Conservation (phyloP, 2,797 vertebrate species). For the Eulemur albifrons region DNA sequence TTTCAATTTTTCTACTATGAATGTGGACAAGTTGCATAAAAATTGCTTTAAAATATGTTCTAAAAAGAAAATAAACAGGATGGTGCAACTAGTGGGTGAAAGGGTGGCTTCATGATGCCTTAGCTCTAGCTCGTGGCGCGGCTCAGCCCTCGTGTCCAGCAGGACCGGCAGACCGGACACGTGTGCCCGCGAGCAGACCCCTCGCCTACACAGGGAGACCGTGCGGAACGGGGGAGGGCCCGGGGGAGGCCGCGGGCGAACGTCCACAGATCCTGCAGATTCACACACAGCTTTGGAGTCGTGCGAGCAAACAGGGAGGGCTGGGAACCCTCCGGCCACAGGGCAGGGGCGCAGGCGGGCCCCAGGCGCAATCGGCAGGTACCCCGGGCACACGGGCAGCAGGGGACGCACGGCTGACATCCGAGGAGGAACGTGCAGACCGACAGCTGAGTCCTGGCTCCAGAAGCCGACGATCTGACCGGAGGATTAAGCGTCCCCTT, state of each 20-base stretch:
- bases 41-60: neutral
- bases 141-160: neutral
- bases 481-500: neutral
- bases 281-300: neutral
- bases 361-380: no score
- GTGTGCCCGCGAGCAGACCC: no score
- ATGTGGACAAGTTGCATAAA: neutral
- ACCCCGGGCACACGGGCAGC: neutral
- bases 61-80: neutral
- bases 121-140: rapidly evolving
- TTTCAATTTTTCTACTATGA: neutral
- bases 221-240: rapidly evolving
- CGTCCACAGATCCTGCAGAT: neutral
- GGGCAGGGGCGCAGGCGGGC: rapidly evolving
- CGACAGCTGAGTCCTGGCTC: neutral
- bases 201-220: rapidly evolving
- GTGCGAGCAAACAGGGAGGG: neutral
- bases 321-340: no score
- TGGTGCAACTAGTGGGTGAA: neutral
- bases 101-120: neutral
- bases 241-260: neutral
- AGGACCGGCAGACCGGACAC: neutral
- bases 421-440: no score
- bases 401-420: neutral
- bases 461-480: neutral